Evolutionary conservation across 2,797 vertebrate genomes (phyloP).

Genomic region (Arrhamphus sclerolepis): DNA sequence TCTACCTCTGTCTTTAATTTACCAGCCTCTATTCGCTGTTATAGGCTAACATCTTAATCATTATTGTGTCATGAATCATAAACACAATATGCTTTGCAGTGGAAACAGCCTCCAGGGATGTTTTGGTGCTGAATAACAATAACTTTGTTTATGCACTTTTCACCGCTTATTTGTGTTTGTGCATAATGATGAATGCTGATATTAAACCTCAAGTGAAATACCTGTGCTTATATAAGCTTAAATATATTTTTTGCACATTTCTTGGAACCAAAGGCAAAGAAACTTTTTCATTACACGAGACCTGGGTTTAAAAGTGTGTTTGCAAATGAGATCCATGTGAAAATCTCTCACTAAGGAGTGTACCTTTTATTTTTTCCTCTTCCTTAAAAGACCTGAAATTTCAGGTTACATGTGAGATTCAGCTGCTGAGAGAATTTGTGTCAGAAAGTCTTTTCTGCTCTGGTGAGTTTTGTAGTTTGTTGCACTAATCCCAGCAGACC

Average conservation of each 20-base stretch:
- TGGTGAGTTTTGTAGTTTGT: neutral
- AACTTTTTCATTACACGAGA: too few relatives aligned
- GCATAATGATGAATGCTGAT: neutral
- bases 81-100: conserved; percentile 43
- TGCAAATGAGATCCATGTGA: too few relatives aligned
- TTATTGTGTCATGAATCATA: conserved; percentile 66
- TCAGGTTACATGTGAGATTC: neutral
- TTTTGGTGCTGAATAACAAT: conserved; percentile 51
- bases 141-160: conserved; percentile 52
- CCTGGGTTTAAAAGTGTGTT: too few relatives aligned
- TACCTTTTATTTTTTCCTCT: neutral
- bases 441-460: neutral
- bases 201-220: too few relatives aligned
- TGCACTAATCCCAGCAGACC: neutral
- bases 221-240: too few relatives aligned
- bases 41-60: conserved; percentile 66
- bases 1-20: conserved; percentile 1
- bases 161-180: conserved; percentile 31
- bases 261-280: too few relatives aligned
- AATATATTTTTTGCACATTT: too few relatives aligned
- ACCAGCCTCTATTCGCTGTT: neutral
- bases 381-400: neutral
- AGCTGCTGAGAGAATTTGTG: neutral
- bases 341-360: too few relatives aligned
- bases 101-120: conserved; percentile 43